A percentile compares a stretch with the other conserved stretches of the same genome.
Conservation (phyloP, 1,140 invertebrate genomes). For the Hycleus phaleratus region DNA sequence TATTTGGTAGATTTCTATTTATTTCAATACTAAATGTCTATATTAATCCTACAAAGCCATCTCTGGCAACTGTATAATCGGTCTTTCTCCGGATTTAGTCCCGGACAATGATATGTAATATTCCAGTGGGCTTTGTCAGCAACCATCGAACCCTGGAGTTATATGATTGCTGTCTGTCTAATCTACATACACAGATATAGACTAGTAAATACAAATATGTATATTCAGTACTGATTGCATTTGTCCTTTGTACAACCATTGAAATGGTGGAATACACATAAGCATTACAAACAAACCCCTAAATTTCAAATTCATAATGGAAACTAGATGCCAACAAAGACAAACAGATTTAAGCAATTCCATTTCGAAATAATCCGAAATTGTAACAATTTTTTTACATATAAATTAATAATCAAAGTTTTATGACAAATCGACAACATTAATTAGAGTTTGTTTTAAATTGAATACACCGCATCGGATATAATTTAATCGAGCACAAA, state of each 20-base stretch:
- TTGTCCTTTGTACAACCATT: background rate
- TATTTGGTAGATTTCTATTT: too few species aligned
- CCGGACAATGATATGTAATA: constrained; percentile 29
- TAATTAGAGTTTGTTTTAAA: constrained; percentile 14
- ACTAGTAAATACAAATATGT: background rate
- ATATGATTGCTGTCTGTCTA: constrained; percentile 5
- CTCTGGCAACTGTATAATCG: constrained; percentile 13
- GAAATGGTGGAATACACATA: background rate
- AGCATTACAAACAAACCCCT: background rate
- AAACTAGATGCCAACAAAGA: too few species aligned
- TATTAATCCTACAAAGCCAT: constrained; percentile 4
- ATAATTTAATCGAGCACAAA: constrained; percentile 23
- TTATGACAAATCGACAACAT: background rate
- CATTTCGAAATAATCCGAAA: too few species aligned
- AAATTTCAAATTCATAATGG: too few species aligned
- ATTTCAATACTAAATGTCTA: too few species aligned
- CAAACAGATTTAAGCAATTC: too few species aligned
- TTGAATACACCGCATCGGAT: constrained; percentile 4
- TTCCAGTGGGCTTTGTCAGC: constrained; percentile 27
- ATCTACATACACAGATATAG: too few species aligned
- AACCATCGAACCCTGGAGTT: constrained; percentile 5
- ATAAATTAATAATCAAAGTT: too few species aligned
- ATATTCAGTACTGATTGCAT: constrained; percentile 1
- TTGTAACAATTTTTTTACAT: too few species aligned
- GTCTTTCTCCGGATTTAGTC: constrained; percentile 24